Percentiles rank a stretch among this genome's conserved stretches.
These are phyloP conservation scores for Pygocentrus nattereri DNA, from an alignment of 2,797 vertebrate species.

Conservation along the genomic window DNA sequence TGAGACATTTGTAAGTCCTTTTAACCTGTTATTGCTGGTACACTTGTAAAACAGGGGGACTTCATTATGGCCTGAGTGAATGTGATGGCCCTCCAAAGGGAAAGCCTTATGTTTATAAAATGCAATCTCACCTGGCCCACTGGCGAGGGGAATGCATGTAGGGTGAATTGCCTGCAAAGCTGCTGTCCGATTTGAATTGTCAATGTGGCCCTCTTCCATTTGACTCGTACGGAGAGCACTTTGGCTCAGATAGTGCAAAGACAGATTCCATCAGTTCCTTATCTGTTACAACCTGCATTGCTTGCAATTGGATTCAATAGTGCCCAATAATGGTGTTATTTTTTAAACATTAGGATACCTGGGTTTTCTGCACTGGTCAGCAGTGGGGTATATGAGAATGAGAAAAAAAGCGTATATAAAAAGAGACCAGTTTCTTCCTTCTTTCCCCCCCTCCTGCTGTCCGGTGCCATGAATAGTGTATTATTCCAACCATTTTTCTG, in stretches of 20 bases:
- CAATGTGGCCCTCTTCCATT: conserved; percentile 70
- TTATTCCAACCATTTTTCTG: conserved; percentile 78
- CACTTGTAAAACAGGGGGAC: conserved; percentile 64
- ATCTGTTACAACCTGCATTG: conserved; percentile 90
- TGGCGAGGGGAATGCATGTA: conserved; percentile 69
- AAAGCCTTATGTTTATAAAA: conserved; percentile 74
- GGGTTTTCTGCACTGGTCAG: conserved; percentile 90
- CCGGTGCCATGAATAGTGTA: conserved; percentile 72
- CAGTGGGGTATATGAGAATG: conserved; percentile 72
- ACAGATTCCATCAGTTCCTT: conserved; percentile 89
- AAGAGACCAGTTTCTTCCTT: conserved; percentile 60
- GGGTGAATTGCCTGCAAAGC: conserved; percentile 76
- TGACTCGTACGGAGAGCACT: conserved; percentile 71
- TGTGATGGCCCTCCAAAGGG: conserved; percentile 59
- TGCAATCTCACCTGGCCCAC: conserved; percentile 69
- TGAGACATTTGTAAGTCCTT: conserved; percentile 22
- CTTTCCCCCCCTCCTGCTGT: conserved; percentile 60
- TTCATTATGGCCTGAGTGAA: conserved; percentile 67
- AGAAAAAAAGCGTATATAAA: conserved; percentile 66
- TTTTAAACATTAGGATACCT: conserved; percentile 90
- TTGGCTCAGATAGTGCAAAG: conserved; percentile 82
- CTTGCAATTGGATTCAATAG: conserved; percentile 87
- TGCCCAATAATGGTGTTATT: conserved; percentile 88
- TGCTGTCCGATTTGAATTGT: conserved; percentile 74
- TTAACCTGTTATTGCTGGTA: conserved; percentile 43